Percentiles rank a stretch among this genome's conserved stretches.
Evolutionary conservation across 2,888 invertebrate species (phyloP).

Genomic region (Eupithecia subfuscata): DNA sequence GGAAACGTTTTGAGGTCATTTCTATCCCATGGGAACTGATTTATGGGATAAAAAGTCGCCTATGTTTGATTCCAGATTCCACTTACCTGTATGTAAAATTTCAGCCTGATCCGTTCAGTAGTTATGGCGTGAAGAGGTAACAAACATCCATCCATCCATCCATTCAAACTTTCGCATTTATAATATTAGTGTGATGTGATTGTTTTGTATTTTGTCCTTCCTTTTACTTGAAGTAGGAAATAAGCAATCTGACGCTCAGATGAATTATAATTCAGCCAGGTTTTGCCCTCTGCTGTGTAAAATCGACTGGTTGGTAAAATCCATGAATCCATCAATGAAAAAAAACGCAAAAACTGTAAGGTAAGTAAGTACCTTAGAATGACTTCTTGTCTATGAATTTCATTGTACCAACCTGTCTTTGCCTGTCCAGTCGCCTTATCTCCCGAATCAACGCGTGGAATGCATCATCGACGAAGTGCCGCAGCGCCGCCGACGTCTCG

Average conservation of each 20-base stretch:
- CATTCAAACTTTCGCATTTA: no score
- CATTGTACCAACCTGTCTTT: constrained; percentile 78
- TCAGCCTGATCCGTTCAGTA: no score
- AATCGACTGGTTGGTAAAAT: neutral
- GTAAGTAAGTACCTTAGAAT: neutral
- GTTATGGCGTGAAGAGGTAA: no score
- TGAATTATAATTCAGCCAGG: neutral
- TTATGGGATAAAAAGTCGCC: no score
- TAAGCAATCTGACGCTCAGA: neutral
- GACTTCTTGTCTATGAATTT: constrained; percentile 21
- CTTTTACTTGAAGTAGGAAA: neutral
- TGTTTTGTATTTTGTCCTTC: neutral
- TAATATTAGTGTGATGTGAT: no score
- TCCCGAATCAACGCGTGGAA: constrained; percentile 95
- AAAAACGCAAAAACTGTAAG: neutral
- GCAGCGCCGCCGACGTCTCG: constrained; percentile 94
- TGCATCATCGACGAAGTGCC: constrained; percentile 95
- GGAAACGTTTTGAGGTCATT: no score
- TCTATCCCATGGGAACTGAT: no score
- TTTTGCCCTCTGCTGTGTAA: neutral
- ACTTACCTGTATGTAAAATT: no score
- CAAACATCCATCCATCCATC: no score
- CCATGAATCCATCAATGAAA: neutral
- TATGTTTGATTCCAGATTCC: no score
- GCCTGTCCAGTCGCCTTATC: constrained; percentile 90